phyloP scores from a whole-genome alignment of 2,113 vertebrate genomes.

The Poicephalus gulielmi region DNA sequence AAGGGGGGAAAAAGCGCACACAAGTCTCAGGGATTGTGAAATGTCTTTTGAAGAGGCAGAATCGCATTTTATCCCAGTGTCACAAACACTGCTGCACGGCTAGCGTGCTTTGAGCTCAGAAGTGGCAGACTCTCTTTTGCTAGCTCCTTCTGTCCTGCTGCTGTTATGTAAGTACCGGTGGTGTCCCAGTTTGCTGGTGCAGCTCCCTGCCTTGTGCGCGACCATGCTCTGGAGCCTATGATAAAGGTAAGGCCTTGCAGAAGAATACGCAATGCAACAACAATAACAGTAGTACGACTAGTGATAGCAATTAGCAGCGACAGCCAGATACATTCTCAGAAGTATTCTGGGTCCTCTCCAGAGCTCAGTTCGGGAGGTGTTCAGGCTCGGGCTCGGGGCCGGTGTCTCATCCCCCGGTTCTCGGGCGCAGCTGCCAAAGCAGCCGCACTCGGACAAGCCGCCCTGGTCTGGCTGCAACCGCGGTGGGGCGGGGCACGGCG shows the following conservation, averaged over 20 bases:
- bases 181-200: conserved; percentile 37
- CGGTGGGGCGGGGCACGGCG: neutral
- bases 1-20: neutral
- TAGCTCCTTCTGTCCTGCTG: neutral
- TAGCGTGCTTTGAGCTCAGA: neutral
- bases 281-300: neutral
- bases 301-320: neutral
- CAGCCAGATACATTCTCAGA: neutral
- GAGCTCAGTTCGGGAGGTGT: neutral
- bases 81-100: neutral
- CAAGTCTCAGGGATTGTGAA: neutral
- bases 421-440: neutral
- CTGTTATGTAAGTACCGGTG: conserved; percentile 27
- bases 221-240: neutral
- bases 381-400: neutral
- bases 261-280: neutral
- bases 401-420: neutral
- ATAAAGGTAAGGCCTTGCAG: conserved; percentile 20
- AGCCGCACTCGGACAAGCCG: neutral
- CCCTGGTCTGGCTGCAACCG: neutral
- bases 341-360: neutral
- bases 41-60: neutral
- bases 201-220: neutral
- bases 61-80: neutral
- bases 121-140: neutral